Evolutionary conservation across 2,888 invertebrate species (phyloP), one percentile per base, ranked within the genome.

Genomic region (Nudaria mundana): DNA sequence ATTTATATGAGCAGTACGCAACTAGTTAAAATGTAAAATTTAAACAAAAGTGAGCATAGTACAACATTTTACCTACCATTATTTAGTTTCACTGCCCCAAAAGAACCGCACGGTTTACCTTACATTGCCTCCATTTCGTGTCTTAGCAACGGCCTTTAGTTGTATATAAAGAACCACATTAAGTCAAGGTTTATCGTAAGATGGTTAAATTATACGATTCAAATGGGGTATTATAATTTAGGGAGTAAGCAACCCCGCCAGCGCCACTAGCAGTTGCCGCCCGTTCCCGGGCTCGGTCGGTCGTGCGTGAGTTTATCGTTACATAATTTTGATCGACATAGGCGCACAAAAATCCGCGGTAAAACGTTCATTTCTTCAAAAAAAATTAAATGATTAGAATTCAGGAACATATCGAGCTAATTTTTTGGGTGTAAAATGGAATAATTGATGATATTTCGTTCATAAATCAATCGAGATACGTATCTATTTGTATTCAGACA

Each of bases 201-300:
- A 28, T 38, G 30, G 2, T 15, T 16, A 26, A 44, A 45, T 36
- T 30, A 35, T 32, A 43, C 33, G 26, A 41, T 43, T 40, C 15
- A 43, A 39, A 16, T 22, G 1, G 30, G 52, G 44, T 20, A 39
- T n/a, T 23, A 36, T 40, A 35, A 41, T 36, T 44, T 7, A 22
- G 14, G 11, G 13, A 34, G 30, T 30, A 26, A 52, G 59, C 50
- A 57, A 55, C 47, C 30, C 13, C 14, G 38, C 6, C 49, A 56
- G 52, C 46, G 30, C 12, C 15, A 37, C 6, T 26, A 37, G 56
- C 59, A 84, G 84, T 83, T 53, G 59, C 76, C 81, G 84, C 82
- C 83, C 83, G 81, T 52, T 59, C 71, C 70, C 68, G 79, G 84
- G 76, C 67, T 13, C 36, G 38, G 28, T 13, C 33, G 40, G 57